phyloP scores from a whole-genome alignment of 1,140 invertebrate species.

The Hyphantria cunea region DNA sequence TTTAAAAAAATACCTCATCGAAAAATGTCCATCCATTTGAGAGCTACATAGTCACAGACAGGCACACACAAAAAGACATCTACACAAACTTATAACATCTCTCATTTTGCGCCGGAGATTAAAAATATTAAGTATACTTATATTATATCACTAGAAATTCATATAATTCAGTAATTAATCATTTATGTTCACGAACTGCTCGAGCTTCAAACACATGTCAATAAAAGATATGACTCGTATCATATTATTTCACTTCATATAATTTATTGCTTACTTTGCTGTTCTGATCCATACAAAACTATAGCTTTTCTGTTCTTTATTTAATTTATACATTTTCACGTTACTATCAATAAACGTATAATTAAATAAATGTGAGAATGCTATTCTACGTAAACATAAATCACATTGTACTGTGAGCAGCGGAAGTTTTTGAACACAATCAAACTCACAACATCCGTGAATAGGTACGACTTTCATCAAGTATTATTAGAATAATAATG shows the following conservation, averaged over 20 bases:
- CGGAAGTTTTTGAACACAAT: too few species aligned
- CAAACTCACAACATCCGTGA: too few species aligned
- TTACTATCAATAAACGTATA: slow-evolving; percentile 10
- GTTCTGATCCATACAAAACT: slow-evolving; percentile 7
- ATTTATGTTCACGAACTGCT: slow-evolving; percentile 15
- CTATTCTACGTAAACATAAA: slow-evolving; percentile 6
- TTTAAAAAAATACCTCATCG: too few species aligned
- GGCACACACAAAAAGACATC: too few species aligned
- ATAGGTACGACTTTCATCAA: too few species aligned
- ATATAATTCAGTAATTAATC: slow-evolving; percentile 10
- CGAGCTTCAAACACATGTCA: slow-evolving; percentile 20
- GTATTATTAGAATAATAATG: too few species aligned
- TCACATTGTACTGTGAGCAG: not conserved
- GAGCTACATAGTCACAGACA: too few species aligned
- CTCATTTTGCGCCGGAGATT: too few species aligned
- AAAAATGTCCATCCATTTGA: too few species aligned
- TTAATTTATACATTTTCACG: slow-evolving; percentile 10
- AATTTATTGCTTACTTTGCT: slow-evolving; percentile 27
- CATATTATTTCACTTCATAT: slow-evolving; percentile 22
- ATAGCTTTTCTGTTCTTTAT: slow-evolving; percentile 12
- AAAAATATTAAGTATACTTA: too few species aligned
- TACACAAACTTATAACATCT: too few species aligned
- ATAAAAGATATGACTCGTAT: slow-evolving; percentile 23
- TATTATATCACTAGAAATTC: not conserved
- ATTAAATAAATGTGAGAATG: slow-evolving; percentile 2